Base-by-base conservation (phyloP, 2,113 vertebrate genomes). In the Lampris incognitus region DNA sequence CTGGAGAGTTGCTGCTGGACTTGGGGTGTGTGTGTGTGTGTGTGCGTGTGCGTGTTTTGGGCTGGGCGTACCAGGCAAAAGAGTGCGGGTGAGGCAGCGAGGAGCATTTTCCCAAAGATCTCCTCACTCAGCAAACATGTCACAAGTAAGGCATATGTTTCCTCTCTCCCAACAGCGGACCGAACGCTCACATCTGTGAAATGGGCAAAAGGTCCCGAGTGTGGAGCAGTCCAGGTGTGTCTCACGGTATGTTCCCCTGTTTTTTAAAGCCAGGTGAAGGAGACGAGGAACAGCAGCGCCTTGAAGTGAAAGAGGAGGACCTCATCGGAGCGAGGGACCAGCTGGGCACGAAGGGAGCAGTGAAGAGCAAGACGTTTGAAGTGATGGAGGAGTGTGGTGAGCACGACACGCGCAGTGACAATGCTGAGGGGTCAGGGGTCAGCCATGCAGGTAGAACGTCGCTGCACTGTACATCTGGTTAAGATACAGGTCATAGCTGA, bases 341-440 rank as follows among this genome's bases (percentile, higher is more conserved):
- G 36, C 94, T 99, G 65, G 57, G 91, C n/a, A 84, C 72, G 44
- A 92, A 94, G 69, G 94, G 92, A 38, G 91, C 94, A 38, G 89
- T 95, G 67, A 98, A 96, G 91, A 95, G 97, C 82, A 99, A 99
- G 92, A 99, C 98, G 1, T 94, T 97, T 71, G 95, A 98, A 93
- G 97, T 99, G 60, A 96, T 99, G 96, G 93, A 94, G 74, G 94
- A 99, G 69, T 99, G 96, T 3, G 98, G 97, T 98, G 78, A 95
- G 93, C 70, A 60, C 10, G 58, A 24, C 24, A 24, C 24, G 24
- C 24, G 24, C 24, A 24, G 24, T 0, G 42, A 46, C 61, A 64
- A 9, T 66, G 55, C 8, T 48, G 42, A 13, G 4, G 10, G 7
- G 6, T 41, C 41, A 39, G 39, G 41, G 58, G 11, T 61, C 38